Base-by-base conservation (phyloP, 1,140 invertebrate genomes). In the Meloidogyne exigua region DNA sequence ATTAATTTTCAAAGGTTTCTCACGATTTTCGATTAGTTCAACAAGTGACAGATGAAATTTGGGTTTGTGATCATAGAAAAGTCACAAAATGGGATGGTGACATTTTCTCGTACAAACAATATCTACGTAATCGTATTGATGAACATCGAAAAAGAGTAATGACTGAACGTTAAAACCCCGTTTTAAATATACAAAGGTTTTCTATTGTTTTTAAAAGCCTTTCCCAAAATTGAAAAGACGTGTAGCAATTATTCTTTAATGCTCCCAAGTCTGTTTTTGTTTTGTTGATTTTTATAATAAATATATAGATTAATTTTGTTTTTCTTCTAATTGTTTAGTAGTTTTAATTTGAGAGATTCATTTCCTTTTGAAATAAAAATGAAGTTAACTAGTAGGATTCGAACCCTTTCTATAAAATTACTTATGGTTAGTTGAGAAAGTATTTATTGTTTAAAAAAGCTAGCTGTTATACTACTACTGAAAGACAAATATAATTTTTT, bases 1-100 rank as follows among this genome's bases (percentile, higher is more conserved):
- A 9, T 39, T n/a, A 49, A 15, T 57, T 57, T 57, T 12, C 18
- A 44, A 57, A 57, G 49, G 49, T 98, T 80, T 94, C 93, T 89
- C 95, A 98, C 92, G 95, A 98, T 90, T 98, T 98, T 89, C 91
- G 96, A 88, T 91, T 99, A 23, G 99, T 99, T 80, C 95, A 93
- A 90, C 96, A 99, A 91, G 96, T 99, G 28, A 96, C 96, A 23
- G 92, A 98, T 89, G 95, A 97, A 89, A 78, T 78, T 79, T 78
- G 77, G 77, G 78, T 79, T 36, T 99, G 97, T 88, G 95, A 98
- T 87, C 94, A 99, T 82, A 92, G 93, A 82, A 93, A 92, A 11
- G 92, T 96, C 15, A 98, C 94, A 2, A 98, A 98, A 89, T 99
- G 96, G 95, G 91, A 94, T 78, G 94, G 95, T 28, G 93, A 93